These are phyloP conservation scores for Ceyx melanurus DNA, from an alignment of 2,113 vertebrate genomes.

Conservation along the genomic window DNA sequence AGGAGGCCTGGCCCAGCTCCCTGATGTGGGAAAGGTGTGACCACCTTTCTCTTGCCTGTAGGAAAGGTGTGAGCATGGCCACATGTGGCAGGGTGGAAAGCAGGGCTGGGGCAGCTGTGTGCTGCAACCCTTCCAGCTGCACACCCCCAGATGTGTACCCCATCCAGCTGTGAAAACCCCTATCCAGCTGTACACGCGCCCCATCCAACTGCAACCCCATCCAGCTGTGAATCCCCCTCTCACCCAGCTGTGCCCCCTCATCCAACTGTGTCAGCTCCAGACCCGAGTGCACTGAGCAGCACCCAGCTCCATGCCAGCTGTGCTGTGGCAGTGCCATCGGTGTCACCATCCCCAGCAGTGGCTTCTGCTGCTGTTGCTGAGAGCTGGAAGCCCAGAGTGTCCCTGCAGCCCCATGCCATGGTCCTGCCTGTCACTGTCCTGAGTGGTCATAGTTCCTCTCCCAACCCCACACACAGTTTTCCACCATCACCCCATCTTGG, in stretches of 20 bases:
- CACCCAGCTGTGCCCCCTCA: not conserved
- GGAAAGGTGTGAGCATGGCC: fast-evolving
- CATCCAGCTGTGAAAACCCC: not conserved
- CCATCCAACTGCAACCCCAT: not conserved
- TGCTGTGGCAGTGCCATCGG: not conserved
- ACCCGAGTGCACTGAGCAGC: fast-evolving
- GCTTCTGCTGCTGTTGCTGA: not conserved
- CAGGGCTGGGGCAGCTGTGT: not conserved
- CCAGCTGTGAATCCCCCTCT: not conserved
- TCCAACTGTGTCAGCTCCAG: not conserved
- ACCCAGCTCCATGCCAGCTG: fast-evolving
- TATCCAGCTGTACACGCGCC: not conserved
- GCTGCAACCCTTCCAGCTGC: not conserved
- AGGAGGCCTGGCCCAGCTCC: not conserved
- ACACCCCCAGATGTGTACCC: not conserved
- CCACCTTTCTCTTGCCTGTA: not conserved
- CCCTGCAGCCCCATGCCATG: fast-evolving
- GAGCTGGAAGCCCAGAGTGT: not conserved
- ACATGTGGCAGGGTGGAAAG: fast-evolving
- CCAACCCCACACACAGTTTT: not conserved
- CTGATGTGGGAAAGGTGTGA: not conserved
- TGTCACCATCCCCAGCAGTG: not conserved
- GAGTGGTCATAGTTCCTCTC: not conserved
- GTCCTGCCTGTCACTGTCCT: fast-evolving
- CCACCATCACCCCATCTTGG: not conserved